These are phyloP conservation scores for Timema cristinae DNA, from an alignment of 2,888 invertebrate species.

Conservation along the genomic window DNA sequence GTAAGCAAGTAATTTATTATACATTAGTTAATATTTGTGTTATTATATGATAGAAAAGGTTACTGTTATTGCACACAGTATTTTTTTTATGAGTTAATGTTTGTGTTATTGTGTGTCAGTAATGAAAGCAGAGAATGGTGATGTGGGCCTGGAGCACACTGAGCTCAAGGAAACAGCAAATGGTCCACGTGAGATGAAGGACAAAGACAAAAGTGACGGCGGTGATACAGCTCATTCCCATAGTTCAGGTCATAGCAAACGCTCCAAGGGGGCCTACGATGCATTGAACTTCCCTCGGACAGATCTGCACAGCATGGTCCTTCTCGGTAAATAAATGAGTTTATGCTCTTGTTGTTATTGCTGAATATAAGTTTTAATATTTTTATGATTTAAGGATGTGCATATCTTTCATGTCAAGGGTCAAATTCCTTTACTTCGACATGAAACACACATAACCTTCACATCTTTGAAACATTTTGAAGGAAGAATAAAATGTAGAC, in stretches of 20 bases:
- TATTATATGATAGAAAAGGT: no score
- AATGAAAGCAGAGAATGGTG: constrained; percentile 60
- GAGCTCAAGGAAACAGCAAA: constrained; percentile 55
- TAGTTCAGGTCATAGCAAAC: constrained; percentile 56
- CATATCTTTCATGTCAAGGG: no score
- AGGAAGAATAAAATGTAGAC: no score
- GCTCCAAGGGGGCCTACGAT: constrained; percentile 66
- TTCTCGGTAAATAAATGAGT: constrained; percentile 44
- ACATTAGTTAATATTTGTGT: no score
- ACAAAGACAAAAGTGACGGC: constrained; percentile 57
- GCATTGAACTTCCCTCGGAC: constrained; percentile 70
- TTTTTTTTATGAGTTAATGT: neutral
- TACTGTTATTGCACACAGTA: no score
- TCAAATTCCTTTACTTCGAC: no score
- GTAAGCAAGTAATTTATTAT: no score
- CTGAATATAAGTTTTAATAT: no score
- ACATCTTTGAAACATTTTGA: no score
- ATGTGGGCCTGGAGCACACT: constrained; percentile 46
- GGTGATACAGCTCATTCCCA: constrained; percentile 61
- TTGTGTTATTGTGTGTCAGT: constrained; percentile 42
- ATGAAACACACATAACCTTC: no score
- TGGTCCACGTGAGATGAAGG: constrained; percentile 49
- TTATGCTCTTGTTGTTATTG: no score
- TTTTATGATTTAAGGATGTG: no score
- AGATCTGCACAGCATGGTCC: constrained; percentile 58